Conservation (phyloP, 2,797 vertebrate genomes). For the Neosilurus mollespiculum region DNA sequence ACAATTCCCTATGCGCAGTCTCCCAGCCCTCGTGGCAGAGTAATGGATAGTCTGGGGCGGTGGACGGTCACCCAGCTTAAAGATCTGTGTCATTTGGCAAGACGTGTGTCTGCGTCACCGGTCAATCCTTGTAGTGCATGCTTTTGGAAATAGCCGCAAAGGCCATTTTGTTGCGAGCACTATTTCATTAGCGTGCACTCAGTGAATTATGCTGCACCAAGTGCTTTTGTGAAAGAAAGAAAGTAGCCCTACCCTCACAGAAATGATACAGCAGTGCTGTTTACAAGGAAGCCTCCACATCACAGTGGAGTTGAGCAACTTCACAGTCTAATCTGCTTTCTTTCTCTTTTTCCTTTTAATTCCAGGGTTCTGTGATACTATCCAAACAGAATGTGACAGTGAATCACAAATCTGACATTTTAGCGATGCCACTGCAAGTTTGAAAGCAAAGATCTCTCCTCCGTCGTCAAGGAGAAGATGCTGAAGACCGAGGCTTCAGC, state of each 20-base stretch:
- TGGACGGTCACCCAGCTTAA: constrained; percentile 38
- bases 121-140: constrained; percentile 16
- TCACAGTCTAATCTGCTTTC: background rate
- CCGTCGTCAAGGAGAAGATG: constrained; percentile 84
- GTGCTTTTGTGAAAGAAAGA: constrained; percentile 23
- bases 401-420: constrained; percentile 21
- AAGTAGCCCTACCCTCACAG: constrained; percentile 22
- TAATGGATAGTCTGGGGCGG: constrained; percentile 52
- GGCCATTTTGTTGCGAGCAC: constrained; percentile 29
- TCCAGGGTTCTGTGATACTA: constrained; percentile 26
- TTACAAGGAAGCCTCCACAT: constrained; percentile 1
- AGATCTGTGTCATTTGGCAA: constrained; percentile 17
- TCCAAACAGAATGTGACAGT: constrained; percentile 49
- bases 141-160: constrained; percentile 20
- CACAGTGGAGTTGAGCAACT: background rate
- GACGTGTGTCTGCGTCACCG: constrained; percentile 22
- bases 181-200: constrained; percentile 39
- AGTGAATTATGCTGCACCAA: constrained; percentile 44
- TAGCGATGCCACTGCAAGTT: constrained; percentile 46
- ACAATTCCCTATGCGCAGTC: constrained; percentile 22
- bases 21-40: constrained; percentile 33
- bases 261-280: constrained; percentile 19
- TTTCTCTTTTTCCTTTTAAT: background rate
- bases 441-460: constrained; percentile 73
- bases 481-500: constrained; percentile 95